Conservation (phyloP, 2,888 invertebrate species). For the Lasioglossum vierecki region DNA sequence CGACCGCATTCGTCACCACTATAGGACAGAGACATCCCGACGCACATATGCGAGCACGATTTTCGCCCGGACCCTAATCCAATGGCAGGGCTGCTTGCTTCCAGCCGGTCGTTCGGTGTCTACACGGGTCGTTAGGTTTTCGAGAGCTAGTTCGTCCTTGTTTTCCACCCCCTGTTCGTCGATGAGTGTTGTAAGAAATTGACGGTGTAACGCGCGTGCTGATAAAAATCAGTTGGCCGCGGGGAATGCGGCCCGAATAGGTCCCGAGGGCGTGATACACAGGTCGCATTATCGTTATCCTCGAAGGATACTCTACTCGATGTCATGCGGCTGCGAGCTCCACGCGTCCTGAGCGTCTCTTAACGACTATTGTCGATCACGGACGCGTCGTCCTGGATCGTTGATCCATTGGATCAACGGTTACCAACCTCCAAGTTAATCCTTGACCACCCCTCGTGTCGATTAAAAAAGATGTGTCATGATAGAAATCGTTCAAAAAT, state of each 20-base stretch:
- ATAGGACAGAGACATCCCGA: slow-evolving; percentile 4
- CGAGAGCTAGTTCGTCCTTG: slow-evolving; percentile 38
- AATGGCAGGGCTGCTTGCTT: slow-evolving; percentile 2
- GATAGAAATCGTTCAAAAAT: not conserved
- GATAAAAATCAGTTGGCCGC: slow-evolving; percentile 76
- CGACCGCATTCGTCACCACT: slow-evolving; percentile 51
- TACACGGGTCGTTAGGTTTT: slow-evolving; percentile 63
- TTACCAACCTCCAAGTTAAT: not conserved
- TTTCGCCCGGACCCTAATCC: slow-evolving; percentile 52
- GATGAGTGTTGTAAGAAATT: slow-evolving; percentile 66
- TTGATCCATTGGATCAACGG: not conserved
- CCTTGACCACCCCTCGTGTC: not conserved
- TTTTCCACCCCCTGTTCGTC: slow-evolving; percentile 30
- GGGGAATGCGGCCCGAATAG: slow-evolving; percentile 61
- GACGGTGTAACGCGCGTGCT: slow-evolving; percentile 57
- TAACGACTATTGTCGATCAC: slow-evolving; percentile 13
- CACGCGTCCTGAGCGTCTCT: slow-evolving; percentile 36
- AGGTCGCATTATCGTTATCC: slow-evolving; percentile 69
- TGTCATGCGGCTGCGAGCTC: slow-evolving; percentile 43
- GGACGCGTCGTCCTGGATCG: slow-evolving; percentile 21
- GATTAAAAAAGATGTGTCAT: not conserved
- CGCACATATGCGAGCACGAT: slow-evolving; percentile 40
- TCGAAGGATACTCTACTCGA: slow-evolving; percentile 67
- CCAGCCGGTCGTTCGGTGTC: slow-evolving; percentile 35
- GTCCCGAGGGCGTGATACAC: slow-evolving; percentile 65